phyloP scores from a whole-genome alignment of 2,113 vertebrate species.

The Gambusia holbrooki region DNA sequence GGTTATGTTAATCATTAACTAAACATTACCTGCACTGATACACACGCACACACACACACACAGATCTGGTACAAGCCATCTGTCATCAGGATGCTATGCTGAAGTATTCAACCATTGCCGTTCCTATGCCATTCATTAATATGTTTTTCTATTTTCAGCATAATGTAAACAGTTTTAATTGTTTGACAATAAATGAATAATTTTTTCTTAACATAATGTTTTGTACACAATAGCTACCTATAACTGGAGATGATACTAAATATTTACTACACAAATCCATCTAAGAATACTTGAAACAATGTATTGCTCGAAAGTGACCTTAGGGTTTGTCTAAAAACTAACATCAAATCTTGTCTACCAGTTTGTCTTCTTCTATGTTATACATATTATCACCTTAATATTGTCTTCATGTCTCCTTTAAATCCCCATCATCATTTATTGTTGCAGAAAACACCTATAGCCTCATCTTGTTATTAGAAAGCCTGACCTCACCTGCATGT shows the following conservation, averaged over 20 bases:
- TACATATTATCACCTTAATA: background rate
- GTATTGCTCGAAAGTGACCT: no score
- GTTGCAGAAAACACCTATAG: background rate
- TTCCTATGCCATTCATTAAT: background rate
- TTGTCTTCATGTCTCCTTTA: background rate
- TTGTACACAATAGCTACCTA: no score
- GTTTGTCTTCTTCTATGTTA: background rate
- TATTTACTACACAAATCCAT: no score
- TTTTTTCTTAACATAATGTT: no score
- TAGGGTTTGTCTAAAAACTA: background rate
- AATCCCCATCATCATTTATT: background rate
- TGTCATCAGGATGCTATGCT: constrained; percentile 52
- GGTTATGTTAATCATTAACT: constrained; percentile 71
- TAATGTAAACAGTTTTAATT: background rate
- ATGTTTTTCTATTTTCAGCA: constrained; percentile 4
- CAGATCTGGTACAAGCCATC: constrained; percentile 68
- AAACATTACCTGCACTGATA: constrained; percentile 62
- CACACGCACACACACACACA: constrained; percentile 43
- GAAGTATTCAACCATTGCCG: constrained; percentile 23
- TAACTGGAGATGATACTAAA: no score
- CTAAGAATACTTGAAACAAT: no score
- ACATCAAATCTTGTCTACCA: background rate
- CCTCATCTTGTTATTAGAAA: constrained; percentile 22
- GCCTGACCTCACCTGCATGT: constrained; percentile 43
- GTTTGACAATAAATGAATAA: background rate